Conservation (phyloP, 2,113 vertebrate species). For the Hippopotamus amphibius region DNA sequence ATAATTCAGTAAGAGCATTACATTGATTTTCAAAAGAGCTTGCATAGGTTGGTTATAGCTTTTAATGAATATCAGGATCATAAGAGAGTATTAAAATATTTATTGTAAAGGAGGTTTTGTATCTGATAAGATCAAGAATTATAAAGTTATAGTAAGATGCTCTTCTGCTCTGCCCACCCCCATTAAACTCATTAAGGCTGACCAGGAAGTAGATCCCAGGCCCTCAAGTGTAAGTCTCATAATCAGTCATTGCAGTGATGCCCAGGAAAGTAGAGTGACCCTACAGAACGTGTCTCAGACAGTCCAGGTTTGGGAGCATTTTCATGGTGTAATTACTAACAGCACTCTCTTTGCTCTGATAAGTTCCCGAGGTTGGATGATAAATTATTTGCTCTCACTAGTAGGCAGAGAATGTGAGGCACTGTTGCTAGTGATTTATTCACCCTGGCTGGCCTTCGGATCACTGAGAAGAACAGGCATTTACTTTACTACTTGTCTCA, state of each 20-base stretch:
- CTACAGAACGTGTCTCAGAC: background rate
- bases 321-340: background rate
- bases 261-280: background rate
- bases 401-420: background rate
- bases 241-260: background rate
- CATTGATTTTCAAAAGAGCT: background rate
- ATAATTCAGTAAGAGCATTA: background rate
- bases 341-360: background rate
- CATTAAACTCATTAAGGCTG: background rate
- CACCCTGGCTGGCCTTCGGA: no score
- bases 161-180: background rate
- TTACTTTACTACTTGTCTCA: background rate
- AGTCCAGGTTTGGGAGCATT: background rate
- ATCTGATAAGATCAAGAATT: background rate
- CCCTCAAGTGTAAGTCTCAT: background rate
- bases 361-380: background rate
- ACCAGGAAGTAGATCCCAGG: background rate
- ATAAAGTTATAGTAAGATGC: background rate
- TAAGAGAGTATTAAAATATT: background rate
- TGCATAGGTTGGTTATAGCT: background rate
- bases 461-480: background rate
- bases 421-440: background rate
- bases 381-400: background rate
- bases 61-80: background rate
- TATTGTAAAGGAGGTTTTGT: background rate